Evolutionary conservation across 2,113 vertebrate species (phyloP).

Genomic region (Oncorhynchus nerka): DNA sequence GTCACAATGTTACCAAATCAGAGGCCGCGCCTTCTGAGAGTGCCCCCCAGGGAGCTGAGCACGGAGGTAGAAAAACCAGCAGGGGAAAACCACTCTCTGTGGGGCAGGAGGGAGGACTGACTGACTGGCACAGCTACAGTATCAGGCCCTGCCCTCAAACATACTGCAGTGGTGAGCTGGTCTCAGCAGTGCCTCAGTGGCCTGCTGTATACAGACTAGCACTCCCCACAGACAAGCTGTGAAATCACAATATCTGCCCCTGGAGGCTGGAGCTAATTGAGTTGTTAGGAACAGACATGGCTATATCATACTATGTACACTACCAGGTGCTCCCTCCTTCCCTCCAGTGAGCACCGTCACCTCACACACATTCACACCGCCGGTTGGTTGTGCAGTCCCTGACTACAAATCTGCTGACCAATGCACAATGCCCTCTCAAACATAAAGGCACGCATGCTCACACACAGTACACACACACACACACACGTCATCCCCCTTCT

Average conservation of each 20-base stretch:
- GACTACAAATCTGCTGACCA: constrained; percentile 15
- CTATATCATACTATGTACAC: too few relatives aligned
- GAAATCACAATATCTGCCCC: too few relatives aligned
- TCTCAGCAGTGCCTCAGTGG: neutral
- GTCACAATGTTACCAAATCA: constrained; percentile 74
- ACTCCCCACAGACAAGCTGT: neutral
- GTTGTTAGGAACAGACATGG: too few relatives aligned
- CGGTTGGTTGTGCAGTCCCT: neutral
- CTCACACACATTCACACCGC: neutral
- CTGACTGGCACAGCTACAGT: neutral
- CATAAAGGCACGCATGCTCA: constrained; percentile 4
- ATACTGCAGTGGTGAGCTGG: too few relatives aligned
- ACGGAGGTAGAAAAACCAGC: constrained; percentile 41
- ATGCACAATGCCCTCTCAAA: constrained; percentile 10
- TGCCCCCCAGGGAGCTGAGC: constrained; percentile 9
- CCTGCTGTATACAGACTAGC: neutral
- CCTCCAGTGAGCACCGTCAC: neutral
- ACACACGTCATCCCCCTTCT: neutral
- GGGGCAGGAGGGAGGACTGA: neutral
- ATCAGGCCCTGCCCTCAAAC: neutral
- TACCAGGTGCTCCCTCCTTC: neutral
- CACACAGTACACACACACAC: neutral
- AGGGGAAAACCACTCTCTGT: too few relatives aligned
- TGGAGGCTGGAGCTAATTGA: neutral
- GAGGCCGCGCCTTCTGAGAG: neutral